A percentile compares a stretch with the other conserved stretches of the same genome.
Conservation (phyloP, 30 jellyfish, hydroid and myxozoan species). For the Pseudorhiza aurosa region DNA sequence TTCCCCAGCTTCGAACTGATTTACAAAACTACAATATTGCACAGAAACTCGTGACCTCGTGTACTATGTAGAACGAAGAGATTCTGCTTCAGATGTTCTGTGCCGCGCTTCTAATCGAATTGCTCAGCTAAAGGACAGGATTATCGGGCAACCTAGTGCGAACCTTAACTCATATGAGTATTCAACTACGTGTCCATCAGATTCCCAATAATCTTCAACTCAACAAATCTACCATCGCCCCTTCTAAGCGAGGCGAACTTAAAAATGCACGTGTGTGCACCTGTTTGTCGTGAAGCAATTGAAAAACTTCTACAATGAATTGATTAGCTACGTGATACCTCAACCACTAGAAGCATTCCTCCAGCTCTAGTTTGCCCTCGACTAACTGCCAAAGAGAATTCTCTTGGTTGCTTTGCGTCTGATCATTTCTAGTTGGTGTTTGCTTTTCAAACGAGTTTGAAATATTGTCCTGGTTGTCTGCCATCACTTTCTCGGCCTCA, state of each 20-base stretch:
- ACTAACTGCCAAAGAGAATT: constrained; percentile 70
- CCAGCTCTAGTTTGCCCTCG: constrained; percentile 75
- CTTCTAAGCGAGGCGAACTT: neutral
- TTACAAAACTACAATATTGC: too few relatives aligned
- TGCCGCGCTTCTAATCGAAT: too few relatives aligned
- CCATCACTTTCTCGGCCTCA: constrained; percentile 65
- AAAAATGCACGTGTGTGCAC: neutral
- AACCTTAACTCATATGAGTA: too few relatives aligned
- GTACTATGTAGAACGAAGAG: too few relatives aligned
- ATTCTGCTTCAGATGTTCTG: too few relatives aligned
- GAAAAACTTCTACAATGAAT: constrained; percentile 1
- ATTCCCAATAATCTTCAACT: too few relatives aligned
- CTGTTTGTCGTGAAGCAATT: neutral
- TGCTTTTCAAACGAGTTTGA: constrained; percentile 40
- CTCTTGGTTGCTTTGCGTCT: constrained; percentile 39
- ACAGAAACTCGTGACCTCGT: too few relatives aligned
- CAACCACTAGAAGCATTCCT: constrained; percentile 67
- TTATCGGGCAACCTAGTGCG: too few relatives aligned
- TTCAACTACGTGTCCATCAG: too few relatives aligned
- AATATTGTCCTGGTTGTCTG: constrained; percentile 33
- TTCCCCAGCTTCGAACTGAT: too few relatives aligned
- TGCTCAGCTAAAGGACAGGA: too few relatives aligned
- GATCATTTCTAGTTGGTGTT: constrained; percentile 1
- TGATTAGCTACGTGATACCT: constrained; percentile 15
- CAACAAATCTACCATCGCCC: neutral